Evolutionary conservation across 2,797 vertebrate species (phyloP), one percentile per base, ranked within the genome.

Genomic region (Fistularia tabacaria): DNA sequence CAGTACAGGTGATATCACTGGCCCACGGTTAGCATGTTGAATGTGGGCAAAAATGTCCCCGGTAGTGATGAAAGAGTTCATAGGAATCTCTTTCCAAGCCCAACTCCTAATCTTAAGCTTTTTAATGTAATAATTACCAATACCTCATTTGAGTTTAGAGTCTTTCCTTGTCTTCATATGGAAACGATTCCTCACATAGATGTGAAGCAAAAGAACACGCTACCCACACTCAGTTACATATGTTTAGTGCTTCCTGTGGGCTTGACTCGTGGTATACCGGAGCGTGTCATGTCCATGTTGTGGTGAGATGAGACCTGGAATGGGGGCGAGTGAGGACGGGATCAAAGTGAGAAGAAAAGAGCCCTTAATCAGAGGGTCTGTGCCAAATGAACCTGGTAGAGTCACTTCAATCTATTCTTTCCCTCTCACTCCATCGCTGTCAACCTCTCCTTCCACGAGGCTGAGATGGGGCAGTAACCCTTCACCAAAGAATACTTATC

Each of bases 401-500:
- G 82, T 80, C 73, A 51, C 65, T 58, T 60, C 85, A 84, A 80
- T 85, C 46, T 59, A 74, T 87, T 82, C 61, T 13, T 41, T 36
- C 77, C 70, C 77, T 82, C 78, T 80, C 46, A 61, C 75, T 83
- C 51, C 60, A 71, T 87, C 83, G 25, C 47, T 42, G n/a, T 48
- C 52, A 9, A 44, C 51, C 63, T 76, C 80, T 82, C 52, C 73
- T 79, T 80, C 79, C 80, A 80, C 85, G 70, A 85, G 78, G 76
- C 72, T 82, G 87, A 81, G 86, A 89, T 76, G 87, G 87, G 71
- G 84, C 80, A 70, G 64, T 84, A 90, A 91, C 90, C 90, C 89
- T 87, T 87, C 82, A 86, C 80, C 86, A 90, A 81, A 76, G 84
- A 84, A 85, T 52, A 86, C 87, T 89, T 87, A 89, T 90, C 88